Evolutionary conservation across 2,797 vertebrate genomes (phyloP), one percentile per base, ranked within the genome.

Genomic region (Todus mexicanus): DNA sequence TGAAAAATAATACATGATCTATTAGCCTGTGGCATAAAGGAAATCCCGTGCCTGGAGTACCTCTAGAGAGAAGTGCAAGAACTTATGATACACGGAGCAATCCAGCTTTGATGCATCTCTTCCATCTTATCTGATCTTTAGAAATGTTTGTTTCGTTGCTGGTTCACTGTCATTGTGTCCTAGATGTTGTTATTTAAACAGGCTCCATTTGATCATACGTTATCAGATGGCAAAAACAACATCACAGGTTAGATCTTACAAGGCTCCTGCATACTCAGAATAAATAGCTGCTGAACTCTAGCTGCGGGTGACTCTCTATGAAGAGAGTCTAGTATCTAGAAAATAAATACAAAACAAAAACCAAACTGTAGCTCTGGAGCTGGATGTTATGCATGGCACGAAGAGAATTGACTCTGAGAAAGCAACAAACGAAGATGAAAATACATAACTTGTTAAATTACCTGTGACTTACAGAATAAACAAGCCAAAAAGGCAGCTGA

Each of bases 211-310:
- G 95, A 96, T 95, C 92, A 43, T 47, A 72, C 3, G 15, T 89
- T 91, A 95, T 70, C 90, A 85, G 89, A 75, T 85, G 89, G 84
- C 79, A 93, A 85, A 89, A 83, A 37, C 90, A 93, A 81, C 90
- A 90, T 89, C 87, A 33, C 38, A 72, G 78, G 65, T 95, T 94
- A 89, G 84, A 85, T 92, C 93, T 95, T 87, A 94, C 94, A 95
- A 77, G 88, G 78, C 50, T 92, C 51, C 72, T 80, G 75, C 65
- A 60, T 23, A 27, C 19, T 45, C 19, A 64, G 66, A 90, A 65
- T 77, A 81, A 94, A 93, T 31, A 84, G 86, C 54, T 82, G 90
- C 81, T 90, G 57, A 85, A 82, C 77, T 89, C 72, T 9, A 64
- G 78, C 59, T 93, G 89, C 75, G 75, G 86, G 81, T 89, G 86